Conservation (phyloP, 2,797 vertebrate genomes). For the Avahi laniger region DNA sequence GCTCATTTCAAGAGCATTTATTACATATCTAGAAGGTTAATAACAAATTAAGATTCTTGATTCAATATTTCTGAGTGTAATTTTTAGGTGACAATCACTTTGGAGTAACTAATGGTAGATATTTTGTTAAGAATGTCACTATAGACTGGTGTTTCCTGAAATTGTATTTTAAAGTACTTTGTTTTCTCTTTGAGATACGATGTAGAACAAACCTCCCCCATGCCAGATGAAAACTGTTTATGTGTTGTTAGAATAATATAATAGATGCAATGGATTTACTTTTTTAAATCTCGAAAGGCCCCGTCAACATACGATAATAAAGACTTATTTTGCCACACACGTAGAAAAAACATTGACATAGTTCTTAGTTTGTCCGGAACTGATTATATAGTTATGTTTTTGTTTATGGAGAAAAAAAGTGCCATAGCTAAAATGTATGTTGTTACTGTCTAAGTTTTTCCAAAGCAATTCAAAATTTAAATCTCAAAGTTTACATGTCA, state of each 20-base stretch:
- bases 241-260: constrained; percentile 37
- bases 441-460: constrained; percentile 7
- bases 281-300: constrained; percentile 51
- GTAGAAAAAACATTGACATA: neutral
- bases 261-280: neutral
- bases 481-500: neutral
- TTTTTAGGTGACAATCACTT: neutral
- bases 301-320: neutral
- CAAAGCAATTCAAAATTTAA: constrained; percentile 27
- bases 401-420: constrained; percentile 45
- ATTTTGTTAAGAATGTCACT: neutral
- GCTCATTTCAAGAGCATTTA: neutral
- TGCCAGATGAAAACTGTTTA: constrained; percentile 10
- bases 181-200: neutral
- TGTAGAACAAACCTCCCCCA: neutral
- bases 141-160: neutral
- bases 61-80: neutral
- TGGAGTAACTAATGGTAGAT: neutral
- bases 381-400: neutral
- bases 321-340: neutral
- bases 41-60: neutral
- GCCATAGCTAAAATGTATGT: constrained; percentile 41
- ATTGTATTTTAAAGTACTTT: neutral
- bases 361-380: neutral
- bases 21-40: neutral